Conservation (phyloP, 2,797 vertebrate species). For the Psittacula echo region DNA sequence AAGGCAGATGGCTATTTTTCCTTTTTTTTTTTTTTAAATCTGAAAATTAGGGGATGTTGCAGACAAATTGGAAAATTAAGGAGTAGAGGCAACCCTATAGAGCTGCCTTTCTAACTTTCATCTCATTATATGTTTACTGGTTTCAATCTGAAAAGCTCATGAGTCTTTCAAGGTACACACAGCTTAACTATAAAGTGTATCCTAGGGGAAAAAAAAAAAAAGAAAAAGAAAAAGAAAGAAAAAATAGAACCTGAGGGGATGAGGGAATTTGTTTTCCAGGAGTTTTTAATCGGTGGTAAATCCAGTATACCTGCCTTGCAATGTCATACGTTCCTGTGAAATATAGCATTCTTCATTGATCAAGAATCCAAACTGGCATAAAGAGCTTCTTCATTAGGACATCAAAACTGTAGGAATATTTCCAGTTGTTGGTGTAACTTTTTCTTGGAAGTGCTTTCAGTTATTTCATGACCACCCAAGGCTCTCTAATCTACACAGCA, state of each 20-base stretch:
- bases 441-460: conserved; percentile 60
- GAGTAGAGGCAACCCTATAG: background rate
- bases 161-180: background rate
- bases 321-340: conserved; percentile 30
- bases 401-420: conserved; percentile 57
- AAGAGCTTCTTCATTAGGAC: conserved; percentile 67
- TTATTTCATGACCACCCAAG: conserved; percentile 69
- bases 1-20: background rate
- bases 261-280: background rate
- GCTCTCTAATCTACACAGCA: conserved; percentile 60
- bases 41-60: background rate
- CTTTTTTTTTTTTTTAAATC: background rate
- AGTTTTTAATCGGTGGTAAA: conserved; percentile 42
- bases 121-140: background rate
- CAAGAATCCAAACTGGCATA: background rate
- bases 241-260: background rate
- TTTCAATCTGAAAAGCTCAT: background rate
- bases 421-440: conserved; percentile 59
- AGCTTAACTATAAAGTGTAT: background rate
- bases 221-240: background rate
- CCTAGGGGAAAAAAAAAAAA: background rate
- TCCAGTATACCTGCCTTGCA: background rate
- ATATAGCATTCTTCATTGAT: conserved; percentile 4
- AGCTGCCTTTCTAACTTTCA: background rate
- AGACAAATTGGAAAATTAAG: background rate